Base-by-base conservation (phyloP, 2,888 invertebrate species). In the Tetragnatha montana region DNA sequence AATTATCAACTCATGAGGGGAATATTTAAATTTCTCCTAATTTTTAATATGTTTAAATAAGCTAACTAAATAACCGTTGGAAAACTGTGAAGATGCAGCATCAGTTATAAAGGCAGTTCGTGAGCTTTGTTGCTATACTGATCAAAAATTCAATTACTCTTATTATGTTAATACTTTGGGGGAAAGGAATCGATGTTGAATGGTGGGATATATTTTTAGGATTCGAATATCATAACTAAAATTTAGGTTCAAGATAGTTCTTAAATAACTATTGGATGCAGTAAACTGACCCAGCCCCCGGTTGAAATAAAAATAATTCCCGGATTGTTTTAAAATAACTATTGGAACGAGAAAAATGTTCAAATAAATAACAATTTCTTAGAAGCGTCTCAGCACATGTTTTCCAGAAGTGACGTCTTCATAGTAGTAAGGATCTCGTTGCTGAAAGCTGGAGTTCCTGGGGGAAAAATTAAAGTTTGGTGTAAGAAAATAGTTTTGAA, bases 361-460 rank as follows among this genome's bases (percentile, higher is more conserved):
- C 60, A 60, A 17, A 60, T 60, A 60, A 60, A 60, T 35, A 60
- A 60, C 0, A 19, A 21, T 73, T n/a, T 21, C 8, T 19, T 73
- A 22, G 21, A 73, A 86, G 35, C 79, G 70, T 6, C 80, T 78
- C 21, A 86, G 17, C 7, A 19, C 71, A 35, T 80, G 35, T n/a
- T 86, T 86, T 60, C 86, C 79, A 79, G 79, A 8, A 4, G 60
- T 50, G 7, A 49, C 21, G 22, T 73, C 79, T 22, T 78, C 70
- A 4, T 79, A 51, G 8, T 79, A 80, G 14, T 49, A 79, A 19
- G 51, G 60, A 60, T 86, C 86, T 6, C 71, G 50, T 12, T 51
- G 1, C 4, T 79, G 22, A 79, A 80, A 79, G 7, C n/a, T 47
- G 47, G 86, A 79, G 47, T 73, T 82, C 73, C 86, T 86, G 78